Conservation (phyloP, 2,888 invertebrate species). For the Phasia obesa region DNA sequence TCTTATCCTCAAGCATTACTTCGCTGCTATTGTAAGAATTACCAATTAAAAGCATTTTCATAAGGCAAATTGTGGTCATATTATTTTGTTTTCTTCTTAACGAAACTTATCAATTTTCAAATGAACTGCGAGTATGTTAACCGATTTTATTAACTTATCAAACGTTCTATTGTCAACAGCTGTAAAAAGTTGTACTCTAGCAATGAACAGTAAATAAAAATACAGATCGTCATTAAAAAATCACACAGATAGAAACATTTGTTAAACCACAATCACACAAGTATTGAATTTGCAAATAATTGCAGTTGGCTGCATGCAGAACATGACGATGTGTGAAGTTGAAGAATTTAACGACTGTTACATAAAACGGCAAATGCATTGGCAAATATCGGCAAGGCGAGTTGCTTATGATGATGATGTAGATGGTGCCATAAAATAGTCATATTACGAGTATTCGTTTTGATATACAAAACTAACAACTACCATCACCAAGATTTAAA, state of each 20-base stretch:
- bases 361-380: conserved; percentile 48
- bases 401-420: conserved; percentile 27
- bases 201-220: background rate
- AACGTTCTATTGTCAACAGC: too few species aligned
- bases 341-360: conserved; percentile 46
- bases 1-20: too few species aligned
- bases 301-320: background rate
- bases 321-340: conserved; percentile 25
- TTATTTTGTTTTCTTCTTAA: too few species aligned
- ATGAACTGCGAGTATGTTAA: too few species aligned
- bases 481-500: conserved; percentile 19
- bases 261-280: conserved; percentile 69
- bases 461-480: background rate
- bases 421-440: conserved; percentile 39
- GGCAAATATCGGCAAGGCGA: conserved; percentile 22
- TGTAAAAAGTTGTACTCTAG: background rate
- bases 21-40: too few species aligned
- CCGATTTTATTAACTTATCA: too few species aligned
- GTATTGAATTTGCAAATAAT: conserved; percentile 65
- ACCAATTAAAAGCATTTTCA: too few species aligned
- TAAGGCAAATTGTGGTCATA: too few species aligned
- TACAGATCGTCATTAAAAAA: conserved; percentile 6
- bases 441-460: conserved; percentile 38
- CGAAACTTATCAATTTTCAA: too few species aligned
- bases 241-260: conserved; percentile 11